Evolutionary conservation across 2,113 vertebrate genomes (phyloP).

Genomic region (Pseudolaguvia tuberculata): DNA sequence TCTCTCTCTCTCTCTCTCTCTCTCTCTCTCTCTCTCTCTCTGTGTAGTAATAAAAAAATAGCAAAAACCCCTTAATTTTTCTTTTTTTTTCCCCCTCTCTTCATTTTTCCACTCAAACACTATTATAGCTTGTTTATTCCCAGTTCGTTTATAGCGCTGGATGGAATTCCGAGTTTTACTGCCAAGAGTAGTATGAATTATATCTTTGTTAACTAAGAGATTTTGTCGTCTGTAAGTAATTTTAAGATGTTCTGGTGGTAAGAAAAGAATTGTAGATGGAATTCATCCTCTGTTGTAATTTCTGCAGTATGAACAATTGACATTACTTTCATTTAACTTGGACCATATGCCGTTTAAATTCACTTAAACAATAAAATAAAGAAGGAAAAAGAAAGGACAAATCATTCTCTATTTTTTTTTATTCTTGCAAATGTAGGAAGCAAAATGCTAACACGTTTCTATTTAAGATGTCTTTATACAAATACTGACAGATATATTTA

Average conservation of each 20-base stretch:
- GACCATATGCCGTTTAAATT: neutral
- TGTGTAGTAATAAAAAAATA: constrained; percentile 68
- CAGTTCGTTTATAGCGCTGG: constrained; percentile 17
- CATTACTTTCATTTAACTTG: neutral
- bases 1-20: too few species aligned
- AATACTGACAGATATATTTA: neutral
- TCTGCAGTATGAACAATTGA: neutral
- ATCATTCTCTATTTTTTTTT: neutral
- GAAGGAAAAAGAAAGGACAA: neutral
- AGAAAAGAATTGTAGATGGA: neutral
- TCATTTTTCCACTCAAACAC: constrained; percentile 11
- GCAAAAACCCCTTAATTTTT: constrained; percentile 40
- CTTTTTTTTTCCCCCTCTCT: constrained; percentile 33
- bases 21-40: too few species aligned
- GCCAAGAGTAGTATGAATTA: constrained; percentile 1
- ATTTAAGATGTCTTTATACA: neutral
- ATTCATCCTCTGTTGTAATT: neutral
- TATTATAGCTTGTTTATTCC: neutral
- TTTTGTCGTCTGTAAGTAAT: constrained; percentile 13
- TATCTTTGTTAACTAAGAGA: neutral
- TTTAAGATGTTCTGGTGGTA: neutral
- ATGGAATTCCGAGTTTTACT: neutral
- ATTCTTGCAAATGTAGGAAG: neutral
- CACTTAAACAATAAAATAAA: neutral
- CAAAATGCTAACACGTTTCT: neutral